Evolutionary conservation across 1,140 invertebrate species (phyloP), one percentile per base, ranked within the genome.

Genomic region (Eurosta solidaginis): DNA sequence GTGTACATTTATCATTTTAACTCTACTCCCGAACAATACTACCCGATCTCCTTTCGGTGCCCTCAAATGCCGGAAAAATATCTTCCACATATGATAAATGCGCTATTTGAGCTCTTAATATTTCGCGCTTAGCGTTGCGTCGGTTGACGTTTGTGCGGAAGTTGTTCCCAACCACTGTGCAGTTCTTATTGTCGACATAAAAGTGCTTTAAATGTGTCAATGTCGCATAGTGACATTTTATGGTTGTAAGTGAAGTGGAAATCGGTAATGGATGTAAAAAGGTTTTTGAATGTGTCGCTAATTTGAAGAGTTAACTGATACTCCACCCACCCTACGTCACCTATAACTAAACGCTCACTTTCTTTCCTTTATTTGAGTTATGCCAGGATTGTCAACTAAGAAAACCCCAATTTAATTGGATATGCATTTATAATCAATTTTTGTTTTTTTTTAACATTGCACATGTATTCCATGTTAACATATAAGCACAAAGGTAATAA

Each of bases 201-300:
- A 52, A 40, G 33, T 68, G 59, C 22, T 68, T 68, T 40, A 68
- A 68, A 68, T 68, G 59, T 68, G 59, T 42, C 59, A 68, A 40
- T 22, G 40, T n/a, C n/a, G 59, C 59, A 68, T 22, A 68, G 59
- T 22, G n/a, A 20, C 25, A 68, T 42, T 68, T 68, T 40, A 40
- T 22, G 17, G 33, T 1, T 36, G n/a, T 14, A 36, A 68, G 40
- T 33, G 59, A 40, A 59, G 54, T 59, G 27, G 54, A 59, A 68
- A 22, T 52, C 49, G 59, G n/a, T 68, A 68, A 68, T 68, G 59
- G 59, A 68, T 25, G 59, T 68, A 68, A 68, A 68, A 40, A 68
- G 36, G n/a, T 7, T 68, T 68, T 36, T 40, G 59, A 68, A 40
- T 20, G 29, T 22, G n/a, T 29, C 59, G 59, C 33, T 68, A 42